Evolutionary conservation across 2,888 invertebrate species (phyloP).

Genomic region (Lobophora halterata): DNA sequence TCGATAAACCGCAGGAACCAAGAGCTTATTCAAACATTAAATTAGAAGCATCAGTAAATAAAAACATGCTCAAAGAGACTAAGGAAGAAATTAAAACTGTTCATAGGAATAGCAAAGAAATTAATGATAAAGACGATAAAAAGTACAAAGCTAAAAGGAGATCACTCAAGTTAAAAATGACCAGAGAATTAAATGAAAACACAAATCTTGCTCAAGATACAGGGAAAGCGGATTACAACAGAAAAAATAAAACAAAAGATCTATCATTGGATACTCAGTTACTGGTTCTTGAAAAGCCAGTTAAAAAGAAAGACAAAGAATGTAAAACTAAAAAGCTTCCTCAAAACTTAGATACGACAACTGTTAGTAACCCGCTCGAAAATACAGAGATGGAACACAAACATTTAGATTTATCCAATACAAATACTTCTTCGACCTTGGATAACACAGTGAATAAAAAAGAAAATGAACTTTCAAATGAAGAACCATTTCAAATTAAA

Average conservation of each 20-base stretch:
- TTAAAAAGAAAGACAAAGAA: background rate
- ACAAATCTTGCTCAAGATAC: conserved; percentile 17
- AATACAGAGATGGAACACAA: no score
- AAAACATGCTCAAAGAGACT: background rate
- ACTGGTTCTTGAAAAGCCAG: no score
- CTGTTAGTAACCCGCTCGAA: no score
- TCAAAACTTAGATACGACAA: no score
- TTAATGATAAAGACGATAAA: conserved; percentile 26
- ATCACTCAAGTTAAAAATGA: conserved; percentile 34
- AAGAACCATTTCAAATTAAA: conserved; percentile 1
- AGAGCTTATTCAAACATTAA: background rate
- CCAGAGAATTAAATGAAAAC: conserved; percentile 30
- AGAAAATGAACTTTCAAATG: background rate
- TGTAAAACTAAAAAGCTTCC: no score
- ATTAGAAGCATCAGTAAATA: conserved; percentile 2
- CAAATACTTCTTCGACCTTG: background rate
- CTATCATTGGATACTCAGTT: background rate
- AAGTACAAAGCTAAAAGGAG: conserved; percentile 44
- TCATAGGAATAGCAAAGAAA: conserved; percentile 7
- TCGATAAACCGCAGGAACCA: no score
- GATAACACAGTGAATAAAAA: background rate
- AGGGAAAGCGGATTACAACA: conserved; percentile 11
- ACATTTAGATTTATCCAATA: no score
- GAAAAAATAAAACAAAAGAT: conserved; percentile 1
- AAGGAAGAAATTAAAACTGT: background rate